Conservation (phyloP, 1,140 invertebrate genomes). For the Drosophila suzukii region DNA sequence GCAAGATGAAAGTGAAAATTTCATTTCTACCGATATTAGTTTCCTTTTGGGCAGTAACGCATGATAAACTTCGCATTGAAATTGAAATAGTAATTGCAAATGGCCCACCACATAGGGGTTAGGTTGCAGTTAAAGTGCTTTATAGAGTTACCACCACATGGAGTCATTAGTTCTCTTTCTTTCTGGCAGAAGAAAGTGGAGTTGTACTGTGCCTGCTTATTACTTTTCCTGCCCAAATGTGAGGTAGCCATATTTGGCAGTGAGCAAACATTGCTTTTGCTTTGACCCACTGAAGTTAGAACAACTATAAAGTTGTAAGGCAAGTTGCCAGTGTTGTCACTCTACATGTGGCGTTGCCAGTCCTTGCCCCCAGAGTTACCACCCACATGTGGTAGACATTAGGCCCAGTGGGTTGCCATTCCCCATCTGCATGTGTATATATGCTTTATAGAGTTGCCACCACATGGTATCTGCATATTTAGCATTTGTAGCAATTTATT, state of each 20-base stretch:
- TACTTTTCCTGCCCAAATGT: not conserved
- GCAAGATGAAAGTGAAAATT: not conserved
- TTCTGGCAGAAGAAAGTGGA: not conserved
- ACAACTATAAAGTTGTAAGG: too few relatives aligned
- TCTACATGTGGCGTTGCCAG: not conserved
- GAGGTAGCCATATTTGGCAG: slow-evolving; percentile 6
- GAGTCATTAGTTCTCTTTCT: not conserved
- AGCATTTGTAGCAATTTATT: slow-evolving; percentile 45
- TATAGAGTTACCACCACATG: slow-evolving; percentile 1
- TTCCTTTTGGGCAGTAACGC: not conserved
- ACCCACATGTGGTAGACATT: slow-evolving; percentile 35
- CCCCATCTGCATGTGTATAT: not conserved
- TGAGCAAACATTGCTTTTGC: slow-evolving; percentile 6
- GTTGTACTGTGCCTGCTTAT: not conserved
- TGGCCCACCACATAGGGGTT: not conserved
- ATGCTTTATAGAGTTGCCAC: slow-evolving; percentile 35
- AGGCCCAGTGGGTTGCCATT: slow-evolving; percentile 7
- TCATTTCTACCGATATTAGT: not conserved
- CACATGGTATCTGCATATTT: slow-evolving; percentile 37
- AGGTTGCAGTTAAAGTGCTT: not conserved
- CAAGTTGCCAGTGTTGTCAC: not conserved
- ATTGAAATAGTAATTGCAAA: not conserved
- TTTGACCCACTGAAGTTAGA: slow-evolving; percentile 17
- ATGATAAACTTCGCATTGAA: not conserved
- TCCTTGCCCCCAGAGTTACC: slow-evolving; percentile 11